Conservation (phyloP, 2,797 vertebrate genomes). For the Glossophaga mutica region DNA sequence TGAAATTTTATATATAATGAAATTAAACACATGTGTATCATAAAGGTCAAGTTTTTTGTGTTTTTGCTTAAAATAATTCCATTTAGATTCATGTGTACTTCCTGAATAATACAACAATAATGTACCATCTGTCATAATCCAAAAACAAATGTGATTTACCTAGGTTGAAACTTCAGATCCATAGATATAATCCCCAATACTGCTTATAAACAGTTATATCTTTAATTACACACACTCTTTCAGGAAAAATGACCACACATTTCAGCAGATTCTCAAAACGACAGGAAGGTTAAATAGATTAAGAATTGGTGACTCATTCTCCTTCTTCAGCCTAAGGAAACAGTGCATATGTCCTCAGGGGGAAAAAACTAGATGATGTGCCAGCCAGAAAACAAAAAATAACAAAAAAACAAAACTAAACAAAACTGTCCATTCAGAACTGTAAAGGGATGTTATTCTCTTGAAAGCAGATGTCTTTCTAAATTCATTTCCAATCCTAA, state of each 20-base stretch:
- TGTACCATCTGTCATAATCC: neutral
- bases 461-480: slow-evolving; percentile 3
- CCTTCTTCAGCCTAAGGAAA: neutral
- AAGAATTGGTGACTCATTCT: neutral
- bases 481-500: slow-evolving; percentile 18
- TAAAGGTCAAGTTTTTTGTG: neutral
- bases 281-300: neutral
- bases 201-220: neutral
- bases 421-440: neutral
- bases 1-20: neutral
- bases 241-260: neutral
- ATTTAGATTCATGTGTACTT: neutral
- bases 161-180: neutral
- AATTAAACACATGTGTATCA: neutral
- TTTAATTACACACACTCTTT: neutral
- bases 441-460: neutral
- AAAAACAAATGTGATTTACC: neutral
- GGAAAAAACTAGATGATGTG: neutral
- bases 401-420: neutral
- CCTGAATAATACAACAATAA: neutral
- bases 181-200: neutral
- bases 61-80: neutral
- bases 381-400: neutral
- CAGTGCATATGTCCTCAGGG: neutral
- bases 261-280: neutral